phyloP scores from a whole-genome alignment of 2,888 invertebrate species.

The Mimumesa dahlbomi region DNA sequence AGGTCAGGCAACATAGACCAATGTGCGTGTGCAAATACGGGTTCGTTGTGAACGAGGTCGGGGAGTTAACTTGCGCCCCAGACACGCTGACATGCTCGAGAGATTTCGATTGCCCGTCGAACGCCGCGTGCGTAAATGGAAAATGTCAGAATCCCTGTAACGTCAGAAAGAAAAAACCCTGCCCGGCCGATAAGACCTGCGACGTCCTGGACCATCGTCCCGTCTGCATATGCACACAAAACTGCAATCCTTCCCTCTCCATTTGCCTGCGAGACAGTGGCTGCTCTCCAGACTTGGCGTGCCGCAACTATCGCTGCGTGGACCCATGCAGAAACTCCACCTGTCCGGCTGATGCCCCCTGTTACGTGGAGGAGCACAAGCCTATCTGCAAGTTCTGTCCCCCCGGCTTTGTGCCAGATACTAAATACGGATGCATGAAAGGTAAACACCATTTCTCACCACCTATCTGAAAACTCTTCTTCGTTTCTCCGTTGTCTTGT shows the following conservation, averaged over 20 bases:
- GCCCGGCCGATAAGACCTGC: slow-evolving; percentile 92
- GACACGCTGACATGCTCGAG: slow-evolving; percentile 90
- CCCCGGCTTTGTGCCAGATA: slow-evolving; percentile 94
- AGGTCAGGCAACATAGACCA: slow-evolving; percentile 91
- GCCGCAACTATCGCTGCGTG: slow-evolving; percentile 93
- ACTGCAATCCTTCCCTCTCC: slow-evolving; percentile 92
- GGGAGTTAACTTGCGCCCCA: slow-evolving; percentile 93
- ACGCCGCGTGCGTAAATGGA: slow-evolving; percentile 91
- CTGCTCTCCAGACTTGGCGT: slow-evolving; percentile 91
- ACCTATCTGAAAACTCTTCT: slow-evolving; percentile 57
- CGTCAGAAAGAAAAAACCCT: slow-evolving; percentile 81
- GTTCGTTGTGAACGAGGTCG: slow-evolving; percentile 92
- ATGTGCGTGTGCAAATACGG: slow-evolving; percentile 94
- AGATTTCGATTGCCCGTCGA: slow-evolving; percentile 92
- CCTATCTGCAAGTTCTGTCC: slow-evolving; percentile 98
- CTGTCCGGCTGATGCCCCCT: slow-evolving; percentile 92
- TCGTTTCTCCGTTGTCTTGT: slow-evolving; percentile 15
- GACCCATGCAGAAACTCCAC: slow-evolving; percentile 93
- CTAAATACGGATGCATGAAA: slow-evolving; percentile 96
- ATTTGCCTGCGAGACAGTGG: slow-evolving; percentile 95
- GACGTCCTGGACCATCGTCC: slow-evolving; percentile 93
- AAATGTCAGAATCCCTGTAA: slow-evolving; percentile 94
- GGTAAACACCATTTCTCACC: slow-evolving; percentile 86
- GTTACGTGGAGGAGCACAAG: slow-evolving; percentile 96
- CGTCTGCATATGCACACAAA: slow-evolving; percentile 92